phyloP scores from a whole-genome alignment of 2,888 invertebrate genomes.

The Trypoxylon attenuatum region DNA sequence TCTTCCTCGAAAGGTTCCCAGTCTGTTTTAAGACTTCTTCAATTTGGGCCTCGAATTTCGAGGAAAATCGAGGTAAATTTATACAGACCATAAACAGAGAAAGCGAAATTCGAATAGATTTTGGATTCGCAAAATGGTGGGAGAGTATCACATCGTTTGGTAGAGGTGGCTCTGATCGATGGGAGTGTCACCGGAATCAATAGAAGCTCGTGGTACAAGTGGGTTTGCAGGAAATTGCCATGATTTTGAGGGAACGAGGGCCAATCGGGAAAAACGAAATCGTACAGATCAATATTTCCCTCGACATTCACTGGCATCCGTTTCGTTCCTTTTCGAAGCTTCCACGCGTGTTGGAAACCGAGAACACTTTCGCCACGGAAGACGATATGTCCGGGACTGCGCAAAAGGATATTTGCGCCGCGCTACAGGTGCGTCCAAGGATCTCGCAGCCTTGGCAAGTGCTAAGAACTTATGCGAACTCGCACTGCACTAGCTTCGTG shows the following conservation, averaged over 20 bases:
- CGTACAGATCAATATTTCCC: background rate
- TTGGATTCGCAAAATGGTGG: too few relatives aligned
- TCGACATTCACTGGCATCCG: too few relatives aligned
- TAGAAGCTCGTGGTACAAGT: slow-evolving; percentile 4
- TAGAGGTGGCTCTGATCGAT: background rate
- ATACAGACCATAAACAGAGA: too few relatives aligned
- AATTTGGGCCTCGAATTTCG: too few relatives aligned
- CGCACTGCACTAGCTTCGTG: too few relatives aligned
- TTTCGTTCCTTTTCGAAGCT: too few relatives aligned
- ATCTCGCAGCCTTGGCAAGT: slow-evolving; percentile 9
- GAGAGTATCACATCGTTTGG: too few relatives aligned
- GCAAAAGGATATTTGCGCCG: background rate
- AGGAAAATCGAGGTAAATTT: too few relatives aligned
- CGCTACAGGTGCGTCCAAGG: slow-evolving; percentile 8
- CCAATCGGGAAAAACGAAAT: background rate
- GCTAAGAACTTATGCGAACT: slow-evolving; percentile 1
- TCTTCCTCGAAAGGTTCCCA: too few relatives aligned
- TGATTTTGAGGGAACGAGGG: slow-evolving; percentile 1
- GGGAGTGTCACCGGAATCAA: background rate
- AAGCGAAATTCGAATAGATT: too few relatives aligned
- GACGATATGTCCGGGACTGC: slow-evolving; percentile 1
- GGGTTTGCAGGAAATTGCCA: slow-evolving; percentile 19
- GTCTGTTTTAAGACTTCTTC: too few relatives aligned
- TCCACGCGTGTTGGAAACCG: background rate
- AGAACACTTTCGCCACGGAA: slow-evolving; percentile 7